phyloP scores from a whole-genome alignment of 2,113 vertebrate genomes.

The Speoplatyrhinus poulsoni region DNA sequence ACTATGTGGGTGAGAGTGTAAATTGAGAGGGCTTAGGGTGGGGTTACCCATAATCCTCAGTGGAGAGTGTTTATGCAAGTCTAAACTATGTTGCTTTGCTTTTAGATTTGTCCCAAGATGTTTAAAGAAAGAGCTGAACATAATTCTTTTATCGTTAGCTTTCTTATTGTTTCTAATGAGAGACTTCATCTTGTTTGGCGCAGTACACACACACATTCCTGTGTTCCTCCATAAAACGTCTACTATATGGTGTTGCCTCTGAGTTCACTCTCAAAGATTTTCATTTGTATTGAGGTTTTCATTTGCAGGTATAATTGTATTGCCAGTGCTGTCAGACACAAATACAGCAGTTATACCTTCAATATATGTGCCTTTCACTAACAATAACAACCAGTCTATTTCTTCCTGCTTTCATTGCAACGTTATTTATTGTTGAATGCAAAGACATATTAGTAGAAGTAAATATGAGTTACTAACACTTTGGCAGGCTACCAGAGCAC shows the following conservation, averaged over 20 bases:
- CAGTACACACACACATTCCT: too few relatives aligned
- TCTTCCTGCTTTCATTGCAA: too few relatives aligned
- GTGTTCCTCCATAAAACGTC: too few relatives aligned
- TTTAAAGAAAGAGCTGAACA: slow-evolving; percentile 18
- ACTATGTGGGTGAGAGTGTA: neutral
- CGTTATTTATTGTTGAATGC: too few relatives aligned
- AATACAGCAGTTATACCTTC: slow-evolving; percentile 29
- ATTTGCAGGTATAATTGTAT: slow-evolving; percentile 18
- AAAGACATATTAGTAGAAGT: too few relatives aligned
- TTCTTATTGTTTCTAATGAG: slow-evolving; percentile 36
- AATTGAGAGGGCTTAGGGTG: neutral
- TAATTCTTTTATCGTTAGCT: slow-evolving; percentile 18
- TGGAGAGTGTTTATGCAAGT: slow-evolving; percentile 7
- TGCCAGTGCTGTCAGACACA: slow-evolving; percentile 28
- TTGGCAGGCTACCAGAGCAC: too few relatives aligned
- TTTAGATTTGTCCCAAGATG: slow-evolving; percentile 35
- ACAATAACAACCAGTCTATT: too few relatives aligned
- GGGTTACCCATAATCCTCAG: neutral
- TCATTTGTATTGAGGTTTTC: slow-evolving; percentile 20
- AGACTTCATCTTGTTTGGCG: too few relatives aligned
- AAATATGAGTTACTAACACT: too few relatives aligned
- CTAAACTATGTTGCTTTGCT: slow-evolving; percentile 23
- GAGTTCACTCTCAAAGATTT: neutral
- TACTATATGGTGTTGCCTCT: too few relatives aligned
- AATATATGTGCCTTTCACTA: too few relatives aligned